These are phyloP conservation scores for Caenorhabditis panamensis DNA, from an alignment of 2,888 invertebrate species.

Conservation along the genomic window DNA sequence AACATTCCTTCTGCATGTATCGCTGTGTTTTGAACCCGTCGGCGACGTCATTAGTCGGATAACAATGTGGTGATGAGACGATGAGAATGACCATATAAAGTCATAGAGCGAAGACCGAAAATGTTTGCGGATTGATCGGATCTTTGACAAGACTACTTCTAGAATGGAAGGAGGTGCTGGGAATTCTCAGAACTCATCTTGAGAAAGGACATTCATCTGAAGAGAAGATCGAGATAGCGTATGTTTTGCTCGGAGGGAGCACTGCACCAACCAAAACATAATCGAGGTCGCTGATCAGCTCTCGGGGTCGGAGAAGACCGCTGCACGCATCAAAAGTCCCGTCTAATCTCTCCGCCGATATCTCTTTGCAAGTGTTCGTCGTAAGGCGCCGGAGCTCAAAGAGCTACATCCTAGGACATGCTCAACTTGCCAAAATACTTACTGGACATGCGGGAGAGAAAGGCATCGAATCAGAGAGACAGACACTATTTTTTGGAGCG, in stretches of 20 bases:
- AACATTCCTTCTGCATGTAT: constrained; percentile 13
- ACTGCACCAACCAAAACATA: constrained; percentile 49
- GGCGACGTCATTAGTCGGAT: constrained; percentile 8
- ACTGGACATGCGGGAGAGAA: not conserved
- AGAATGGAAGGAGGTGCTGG: not conserved
- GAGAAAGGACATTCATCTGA: not conserved
- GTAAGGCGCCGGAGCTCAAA: constrained; percentile 18
- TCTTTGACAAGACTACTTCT: constrained; percentile 18
- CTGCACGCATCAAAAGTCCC: constrained; percentile 3
- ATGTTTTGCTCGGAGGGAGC: constrained; percentile 34
- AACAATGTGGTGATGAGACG: constrained; percentile 7
- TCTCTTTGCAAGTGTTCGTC: constrained; percentile 21
- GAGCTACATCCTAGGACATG: constrained; percentile 6
- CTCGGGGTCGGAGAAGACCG: constrained; percentile 19
- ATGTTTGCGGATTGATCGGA: constrained; percentile 8
- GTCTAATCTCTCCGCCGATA: not conserved
- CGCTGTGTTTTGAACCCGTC: constrained; percentile 41
- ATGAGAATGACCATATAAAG: constrained; percentile 6
- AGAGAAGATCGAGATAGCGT: constrained; percentile 5
- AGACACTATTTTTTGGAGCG: constrained; percentile 2
- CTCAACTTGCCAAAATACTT: constrained; percentile 32
- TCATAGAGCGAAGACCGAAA: constrained; percentile 45
- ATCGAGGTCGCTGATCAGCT: constrained; percentile 26
- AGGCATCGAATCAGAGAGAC: constrained; percentile 1
- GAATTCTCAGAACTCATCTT: not conserved